phyloP scores from a whole-genome alignment of 1,140 invertebrate genomes.

The Zaprionus ornatus region DNA sequence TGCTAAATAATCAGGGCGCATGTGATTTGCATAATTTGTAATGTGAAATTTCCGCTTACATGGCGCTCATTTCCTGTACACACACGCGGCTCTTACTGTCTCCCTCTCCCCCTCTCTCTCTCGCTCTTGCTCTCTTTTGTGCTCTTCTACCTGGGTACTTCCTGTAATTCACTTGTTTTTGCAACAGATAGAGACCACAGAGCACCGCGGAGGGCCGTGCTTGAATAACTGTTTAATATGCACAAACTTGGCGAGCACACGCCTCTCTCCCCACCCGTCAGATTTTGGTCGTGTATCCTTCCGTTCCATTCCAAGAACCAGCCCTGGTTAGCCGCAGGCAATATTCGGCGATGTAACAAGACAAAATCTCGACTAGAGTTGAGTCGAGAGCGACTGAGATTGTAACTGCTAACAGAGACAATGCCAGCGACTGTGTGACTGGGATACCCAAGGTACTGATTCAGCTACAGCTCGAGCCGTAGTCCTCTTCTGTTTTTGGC shows the following conservation, averaged over 20 bases:
- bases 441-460: not conserved
- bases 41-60: slow-evolving; percentile 76
- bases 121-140: slow-evolving; percentile 1
- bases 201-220: slow-evolving; percentile 18
- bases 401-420: not conserved
- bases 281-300: slow-evolving; percentile 43
- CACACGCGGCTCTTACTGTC: slow-evolving; percentile 16
- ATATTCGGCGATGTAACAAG: slow-evolving; percentile 2
- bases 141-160: not conserved
- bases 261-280: not conserved
- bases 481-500: slow-evolving; percentile 38
- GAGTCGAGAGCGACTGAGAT: not conserved
- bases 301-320: slow-evolving; percentile 28
- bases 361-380: not conserved
- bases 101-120: not conserved
- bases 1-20: slow-evolving; percentile 73
- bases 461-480: slow-evolving; percentile 15
- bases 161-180: slow-evolving; percentile 33
- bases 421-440: not conserved
- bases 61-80: slow-evolving; percentile 71
- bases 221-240: slow-evolving; percentile 74
- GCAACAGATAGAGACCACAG: not conserved
- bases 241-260: slow-evolving; percentile 55
- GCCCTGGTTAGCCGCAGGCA: slow-evolving; percentile 29
- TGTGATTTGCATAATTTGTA: slow-evolving; percentile 77